Base-by-base conservation (phyloP, 2,888 invertebrate genomes). In the Alsophila aescularia region DNA sequence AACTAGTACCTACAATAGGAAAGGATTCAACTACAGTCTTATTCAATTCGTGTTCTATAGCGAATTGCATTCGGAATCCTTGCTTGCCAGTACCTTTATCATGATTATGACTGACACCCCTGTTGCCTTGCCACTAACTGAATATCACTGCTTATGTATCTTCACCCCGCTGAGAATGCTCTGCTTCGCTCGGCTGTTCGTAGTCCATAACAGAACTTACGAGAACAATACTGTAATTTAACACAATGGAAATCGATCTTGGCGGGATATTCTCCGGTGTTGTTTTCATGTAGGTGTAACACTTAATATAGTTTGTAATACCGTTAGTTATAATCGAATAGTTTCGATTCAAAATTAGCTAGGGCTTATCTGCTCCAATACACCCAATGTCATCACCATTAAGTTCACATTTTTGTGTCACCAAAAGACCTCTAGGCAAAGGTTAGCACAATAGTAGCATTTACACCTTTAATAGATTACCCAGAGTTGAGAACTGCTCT, bases 81-180 rank as follows among this genome's bases (percentile, higher is more conserved):
- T 89, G 90, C 88, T 88, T 90, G 81, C 77, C 73, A 78, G 76
- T 76, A 75, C 72, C 71, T 77, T 29, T 39, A 45, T 45, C 29
- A 27, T 41, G 2, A 70, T 77, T 72, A 70, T 77, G 75, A 87
- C 86, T 84, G 78, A 88, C 85, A 87, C 79, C 78, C 81, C 83
- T 72, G 77, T 79, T 85, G 87, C 88, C 90, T 88, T 91, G 91
- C 90, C 90, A 91, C 90, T 91, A 91, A 91, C 90, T 88, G 79
- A 85, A 83, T 73, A 82, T 79, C 87, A 90, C 87, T 70, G 90
- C 91, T 90, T 91, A 54, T 88, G 52, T 85, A 83, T 81, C 85
- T 87, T 87, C 86, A 87, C 85, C 83, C 82, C 77, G 90, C 90
- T 91, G 89, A 89, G 90, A 88, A 90, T 91, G 90, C 76, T 89